Percentiles rank a stretch among this genome's conserved stretches.
Conservation (phyloP, 1,140 invertebrate genomes). For the Paraescarpia echinospica region DNA sequence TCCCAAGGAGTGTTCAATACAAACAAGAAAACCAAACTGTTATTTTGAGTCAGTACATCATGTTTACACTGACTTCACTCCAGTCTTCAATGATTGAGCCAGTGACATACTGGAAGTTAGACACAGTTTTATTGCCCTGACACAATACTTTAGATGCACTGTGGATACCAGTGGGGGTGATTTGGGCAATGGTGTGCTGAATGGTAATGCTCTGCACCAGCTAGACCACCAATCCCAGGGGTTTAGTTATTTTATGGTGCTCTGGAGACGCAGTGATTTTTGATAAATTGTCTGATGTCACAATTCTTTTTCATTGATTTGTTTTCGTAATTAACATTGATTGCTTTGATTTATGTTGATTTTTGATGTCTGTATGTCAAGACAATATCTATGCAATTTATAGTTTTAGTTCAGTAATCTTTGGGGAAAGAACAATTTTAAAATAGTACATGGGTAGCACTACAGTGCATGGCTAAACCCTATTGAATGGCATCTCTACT, state of each 20-base stretch:
- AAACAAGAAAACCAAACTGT: neutral
- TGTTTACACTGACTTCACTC: neutral
- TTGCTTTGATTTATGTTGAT: no score
- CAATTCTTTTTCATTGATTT: no score
- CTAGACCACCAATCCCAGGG: neutral
- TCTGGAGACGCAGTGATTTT: neutral
- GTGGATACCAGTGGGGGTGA: neutral
- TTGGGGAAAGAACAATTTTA: no score
- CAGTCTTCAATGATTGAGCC: neutral
- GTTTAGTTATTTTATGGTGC: neutral
- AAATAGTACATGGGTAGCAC: no score
- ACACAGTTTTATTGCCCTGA: neutral
- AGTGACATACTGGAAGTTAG: neutral
- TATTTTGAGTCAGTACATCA: neutral
- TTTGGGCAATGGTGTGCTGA: neutral
- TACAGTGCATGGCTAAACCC: no score
- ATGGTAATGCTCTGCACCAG: neutral
- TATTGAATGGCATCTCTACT: no score
- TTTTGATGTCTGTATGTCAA: no score
- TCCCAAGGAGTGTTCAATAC: neutral
- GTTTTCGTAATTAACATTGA: no score
- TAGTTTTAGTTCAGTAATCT: no score
- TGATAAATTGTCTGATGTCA: neutral
- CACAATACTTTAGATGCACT: neutral
- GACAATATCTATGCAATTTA: no score